These are phyloP conservation scores for Trichoplusia ni DNA, from an alignment of 1,140 invertebrate species.

Conservation along the genomic window DNA sequence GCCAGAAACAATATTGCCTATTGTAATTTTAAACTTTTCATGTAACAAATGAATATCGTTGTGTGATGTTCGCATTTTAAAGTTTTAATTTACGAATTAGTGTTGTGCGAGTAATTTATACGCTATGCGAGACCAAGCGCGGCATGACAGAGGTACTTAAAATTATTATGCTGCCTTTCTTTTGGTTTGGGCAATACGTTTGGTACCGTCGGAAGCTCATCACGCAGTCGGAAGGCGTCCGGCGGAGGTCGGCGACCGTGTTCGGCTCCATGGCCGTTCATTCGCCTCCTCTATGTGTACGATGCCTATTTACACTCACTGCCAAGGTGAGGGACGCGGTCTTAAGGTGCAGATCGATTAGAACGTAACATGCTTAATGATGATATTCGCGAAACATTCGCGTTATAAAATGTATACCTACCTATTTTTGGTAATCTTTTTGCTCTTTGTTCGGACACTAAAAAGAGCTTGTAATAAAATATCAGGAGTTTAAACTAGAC, in stretches of 20 bases:
- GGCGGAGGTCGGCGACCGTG: slow-evolving; percentile 61
- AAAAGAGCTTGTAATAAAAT: slow-evolving; percentile 9
- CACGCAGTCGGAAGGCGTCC: slow-evolving; percentile 51
- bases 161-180: slow-evolving; percentile 12
- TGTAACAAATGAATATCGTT: too few species aligned
- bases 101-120: too few species aligned
- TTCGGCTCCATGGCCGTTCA: slow-evolving; percentile 60
- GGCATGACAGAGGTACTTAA: background rate
- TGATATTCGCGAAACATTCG: too few species aligned
- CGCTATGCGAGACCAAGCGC: too few species aligned
- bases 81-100: too few species aligned
- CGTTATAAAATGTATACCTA: background rate
- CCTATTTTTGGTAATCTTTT: background rate
- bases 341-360: slow-evolving; percentile 9
- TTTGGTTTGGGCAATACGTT: background rate
- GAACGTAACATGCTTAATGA: background rate
- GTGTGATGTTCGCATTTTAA: too few species aligned
- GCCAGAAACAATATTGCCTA: too few species aligned
- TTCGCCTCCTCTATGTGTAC: slow-evolving; percentile 35
- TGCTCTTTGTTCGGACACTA: background rate
- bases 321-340: slow-evolving; percentile 60
- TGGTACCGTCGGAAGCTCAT: slow-evolving; percentile 47
- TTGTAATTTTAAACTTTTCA: too few species aligned
- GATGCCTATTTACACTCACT: slow-evolving; percentile 43
- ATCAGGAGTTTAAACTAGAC: background rate